phyloP scores from a whole-genome alignment of 1,140 invertebrate species.

The Hestina assimilis region DNA sequence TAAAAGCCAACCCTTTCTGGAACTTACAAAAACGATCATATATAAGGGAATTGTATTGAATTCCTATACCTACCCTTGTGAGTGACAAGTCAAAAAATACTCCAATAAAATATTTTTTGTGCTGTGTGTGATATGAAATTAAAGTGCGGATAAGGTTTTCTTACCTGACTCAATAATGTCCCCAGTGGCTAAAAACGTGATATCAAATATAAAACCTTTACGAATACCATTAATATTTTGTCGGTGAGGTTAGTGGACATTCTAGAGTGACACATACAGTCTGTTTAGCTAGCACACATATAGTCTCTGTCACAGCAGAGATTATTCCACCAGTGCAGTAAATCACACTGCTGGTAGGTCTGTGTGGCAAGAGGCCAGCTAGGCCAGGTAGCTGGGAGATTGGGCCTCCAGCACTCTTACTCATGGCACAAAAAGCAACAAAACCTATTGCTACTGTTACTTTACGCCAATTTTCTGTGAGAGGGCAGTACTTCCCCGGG shows the following conservation, averaged over 20 bases:
- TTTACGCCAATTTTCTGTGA: too few relatives aligned
- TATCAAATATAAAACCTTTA: background rate
- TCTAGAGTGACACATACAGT: background rate
- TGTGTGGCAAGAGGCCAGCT: too few relatives aligned
- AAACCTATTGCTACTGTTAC: too few relatives aligned
- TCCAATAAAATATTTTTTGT: slow-evolving; percentile 11
- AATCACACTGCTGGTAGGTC: too few relatives aligned
- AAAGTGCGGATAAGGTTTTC: background rate
- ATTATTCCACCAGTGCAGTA: too few relatives aligned
- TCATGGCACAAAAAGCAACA: too few relatives aligned
- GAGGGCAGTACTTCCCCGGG: too few relatives aligned
- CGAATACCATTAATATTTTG: background rate
- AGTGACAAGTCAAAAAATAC: slow-evolving; percentile 15
- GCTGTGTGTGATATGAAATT: background rate
- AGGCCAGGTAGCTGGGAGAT: too few relatives aligned
- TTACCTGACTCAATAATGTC: background rate
- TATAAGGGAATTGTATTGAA: slow-evolving; percentile 25
- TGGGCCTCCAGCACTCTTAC: too few relatives aligned
- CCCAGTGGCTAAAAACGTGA: background rate
- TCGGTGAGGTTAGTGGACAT: too few relatives aligned
- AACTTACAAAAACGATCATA: slow-evolving; percentile 20
- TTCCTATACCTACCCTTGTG: slow-evolving; percentile 16
- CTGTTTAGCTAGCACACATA: too few relatives aligned
- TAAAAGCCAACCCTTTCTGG: slow-evolving; percentile 26
- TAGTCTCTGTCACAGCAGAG: too few relatives aligned